Base-by-base conservation (phyloP, 2,888 invertebrate genomes). In the Archips crataeganus region DNA sequence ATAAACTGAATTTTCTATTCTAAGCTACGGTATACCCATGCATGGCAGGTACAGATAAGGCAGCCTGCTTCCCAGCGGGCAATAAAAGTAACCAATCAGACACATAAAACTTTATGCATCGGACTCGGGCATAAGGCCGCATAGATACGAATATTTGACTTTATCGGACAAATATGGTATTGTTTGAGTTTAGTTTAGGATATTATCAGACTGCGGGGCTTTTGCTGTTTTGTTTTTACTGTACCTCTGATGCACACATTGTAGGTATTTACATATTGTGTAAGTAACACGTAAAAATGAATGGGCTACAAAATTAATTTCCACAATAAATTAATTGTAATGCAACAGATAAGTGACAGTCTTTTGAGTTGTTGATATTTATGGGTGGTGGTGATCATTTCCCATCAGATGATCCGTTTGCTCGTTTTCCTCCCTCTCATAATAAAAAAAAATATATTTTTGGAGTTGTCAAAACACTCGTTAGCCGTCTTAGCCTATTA, bases 71-170 rank as follows among this genome's bases (percentile, higher is more conserved):
- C 81, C 83, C 84, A 84, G 66, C 75, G 73, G 75, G 83, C 83
- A 84, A 87, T 90, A 89, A 90, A 88, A 86, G 83, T 85, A 82
- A 82, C 85, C 87, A 87, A 87, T 87, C 82, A 84, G 78, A 84
- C 78, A 79, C 81, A 87, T 89, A 88, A 86, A 88, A 86, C 81
- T 87, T 86, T 87, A 88, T 87, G 82, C 84, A 85, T 82, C 81
- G 82, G 76, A 76, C 60, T 82, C 81, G 81, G 76, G 77, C 65
- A 76, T 75, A 80, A 79, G 84, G 84, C 39, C 57, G 63, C 47
- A 57, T 45, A 65, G 69, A 73, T 74, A 70, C 23, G 69, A 62
- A 32, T 69, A 64, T 69, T 51, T 61, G 60, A 45, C 49, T 49
- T 51, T 60, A 60, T 60, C 59, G 68, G 59, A 59, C 68, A 73